phyloP scores from a whole-genome alignment of 2,888 invertebrate species.

The Tridacna gigas region DNA sequence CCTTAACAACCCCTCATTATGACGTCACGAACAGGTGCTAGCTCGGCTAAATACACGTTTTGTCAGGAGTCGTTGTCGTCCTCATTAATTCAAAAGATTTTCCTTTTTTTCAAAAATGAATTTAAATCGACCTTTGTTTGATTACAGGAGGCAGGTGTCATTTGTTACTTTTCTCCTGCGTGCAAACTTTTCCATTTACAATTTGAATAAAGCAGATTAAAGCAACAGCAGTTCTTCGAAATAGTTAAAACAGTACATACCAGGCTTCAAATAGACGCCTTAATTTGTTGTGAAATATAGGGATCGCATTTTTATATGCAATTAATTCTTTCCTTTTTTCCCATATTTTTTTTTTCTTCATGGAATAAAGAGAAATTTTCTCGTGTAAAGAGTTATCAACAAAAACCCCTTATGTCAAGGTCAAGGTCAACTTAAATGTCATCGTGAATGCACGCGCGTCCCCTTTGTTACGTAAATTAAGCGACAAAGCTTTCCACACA shows the following conservation, averaged over 20 bases:
- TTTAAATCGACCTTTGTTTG: slow-evolving; percentile 20
- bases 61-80: slow-evolving; percentile 12
- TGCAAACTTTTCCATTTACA: neutral
- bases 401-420: slow-evolving; percentile 9
- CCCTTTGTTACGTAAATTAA: neutral
- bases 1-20: slow-evolving; percentile 17
- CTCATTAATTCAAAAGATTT: slow-evolving; percentile 17
- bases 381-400: neutral
- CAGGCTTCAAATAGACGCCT: too few species aligned
- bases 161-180: neutral
- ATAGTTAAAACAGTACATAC: neutral
- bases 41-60: slow-evolving; percentile 20
- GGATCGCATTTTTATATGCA: neutral
- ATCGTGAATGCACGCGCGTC: slow-evolving; percentile 5
- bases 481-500: neutral
- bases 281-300: neutral
- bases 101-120: slow-evolving; percentile 16
- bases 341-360: neutral
- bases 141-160: slow-evolving; percentile 12
- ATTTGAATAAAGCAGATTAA: neutral
- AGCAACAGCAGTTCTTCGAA: neutral
- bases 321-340: neutral
- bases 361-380: neutral
- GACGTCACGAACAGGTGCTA: slow-evolving; percentile 26
- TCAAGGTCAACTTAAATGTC: neutral